These are phyloP conservation scores for Eristalis arbustorum DNA, from an alignment of 2,888 invertebrate species.

Conservation along the genomic window DNA sequence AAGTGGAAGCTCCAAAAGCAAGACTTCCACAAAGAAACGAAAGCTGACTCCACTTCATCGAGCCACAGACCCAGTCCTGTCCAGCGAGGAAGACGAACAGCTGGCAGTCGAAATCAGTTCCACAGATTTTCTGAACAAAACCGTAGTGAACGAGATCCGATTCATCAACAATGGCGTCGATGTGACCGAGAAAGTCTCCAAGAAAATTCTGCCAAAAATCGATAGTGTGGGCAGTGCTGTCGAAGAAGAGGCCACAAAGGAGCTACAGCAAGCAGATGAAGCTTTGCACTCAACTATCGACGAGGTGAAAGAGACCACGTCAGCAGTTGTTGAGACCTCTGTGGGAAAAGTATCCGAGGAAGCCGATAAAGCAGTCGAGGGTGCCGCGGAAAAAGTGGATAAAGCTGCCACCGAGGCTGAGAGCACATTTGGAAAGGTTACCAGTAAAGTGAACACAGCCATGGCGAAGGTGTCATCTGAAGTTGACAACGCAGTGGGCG, in stretches of 20 bases:
- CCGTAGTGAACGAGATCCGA: constrained; percentile 78
- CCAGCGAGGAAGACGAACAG: constrained; percentile 78
- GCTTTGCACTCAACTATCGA: constrained; percentile 55
- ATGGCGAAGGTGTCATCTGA: constrained; percentile 30
- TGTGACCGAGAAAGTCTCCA: constrained; percentile 77
- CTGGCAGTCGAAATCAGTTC: constrained; percentile 77
- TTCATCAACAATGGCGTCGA: constrained; percentile 80
- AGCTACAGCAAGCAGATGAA: constrained; percentile 36
- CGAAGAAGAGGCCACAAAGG: constrained; percentile 68
- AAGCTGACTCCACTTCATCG: constrained; percentile 55
- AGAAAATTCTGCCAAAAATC: constrained; percentile 70
- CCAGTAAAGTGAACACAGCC: constrained; percentile 21
- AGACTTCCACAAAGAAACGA: constrained; percentile 48
- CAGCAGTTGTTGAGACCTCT: not conserved
- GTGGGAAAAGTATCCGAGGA: constrained; percentile 14
- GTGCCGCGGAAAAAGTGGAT: constrained; percentile 35
- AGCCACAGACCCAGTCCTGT: constrained; percentile 71
- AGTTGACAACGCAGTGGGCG: constrained; percentile 32
- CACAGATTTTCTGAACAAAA: constrained; percentile 75
- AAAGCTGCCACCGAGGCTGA: constrained; percentile 30
- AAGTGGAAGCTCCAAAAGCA: constrained; percentile 28
- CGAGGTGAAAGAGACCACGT: constrained; percentile 39
- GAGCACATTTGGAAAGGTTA: constrained; percentile 39
- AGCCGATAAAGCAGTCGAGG: constrained; percentile 40
- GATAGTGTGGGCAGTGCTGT: constrained; percentile 71